Conservation (phyloP, 2,797 vertebrate genomes). For the Novumbra hubbsi region DNA sequence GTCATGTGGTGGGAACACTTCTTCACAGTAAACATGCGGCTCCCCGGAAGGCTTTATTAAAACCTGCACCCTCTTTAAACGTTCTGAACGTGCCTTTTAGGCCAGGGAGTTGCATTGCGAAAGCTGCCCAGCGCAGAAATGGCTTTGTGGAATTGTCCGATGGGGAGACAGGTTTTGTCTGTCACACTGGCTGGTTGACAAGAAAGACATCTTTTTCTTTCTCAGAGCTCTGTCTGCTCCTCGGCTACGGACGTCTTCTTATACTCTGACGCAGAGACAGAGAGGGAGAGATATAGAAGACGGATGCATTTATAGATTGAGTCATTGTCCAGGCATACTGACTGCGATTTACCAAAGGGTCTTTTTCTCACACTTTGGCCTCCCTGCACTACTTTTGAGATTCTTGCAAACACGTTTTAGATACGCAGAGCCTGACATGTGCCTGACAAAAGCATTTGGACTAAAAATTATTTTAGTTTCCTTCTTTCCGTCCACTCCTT, state of each 20-base stretch:
- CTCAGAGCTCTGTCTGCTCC: slow-evolving; percentile 36
- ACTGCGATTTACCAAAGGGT: neutral
- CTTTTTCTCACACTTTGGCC: slow-evolving; percentile 26
- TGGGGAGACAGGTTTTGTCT: slow-evolving; percentile 28
- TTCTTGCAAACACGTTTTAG: slow-evolving; percentile 13
- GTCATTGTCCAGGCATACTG: too few species aligned
- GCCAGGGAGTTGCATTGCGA: slow-evolving; percentile 31
- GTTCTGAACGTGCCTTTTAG: neutral
- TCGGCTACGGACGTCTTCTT: slow-evolving; percentile 41
- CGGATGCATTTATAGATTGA: neutral
- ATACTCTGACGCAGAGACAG: slow-evolving; percentile 14
- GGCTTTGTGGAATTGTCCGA: slow-evolving; percentile 60
- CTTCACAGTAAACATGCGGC: slow-evolving; percentile 41
- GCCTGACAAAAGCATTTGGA: neutral
- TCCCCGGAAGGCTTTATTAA: slow-evolving; percentile 14
- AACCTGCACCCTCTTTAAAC: slow-evolving; percentile 32
- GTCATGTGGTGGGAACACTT: slow-evolving; percentile 26
- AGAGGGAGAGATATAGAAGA: neutral
- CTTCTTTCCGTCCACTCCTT: slow-evolving; percentile 23
- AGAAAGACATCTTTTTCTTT: neutral
- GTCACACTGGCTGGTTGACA: neutral
- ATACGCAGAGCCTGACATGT: slow-evolving; percentile 8
- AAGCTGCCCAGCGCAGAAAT: slow-evolving; percentile 56
- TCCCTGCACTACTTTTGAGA: slow-evolving; percentile 11
- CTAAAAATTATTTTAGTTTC: neutral